Evolutionary conservation across 2,888 invertebrate species (phyloP), one percentile per base, ranked within the genome.

Genomic region (Eilema sororculum): DNA sequence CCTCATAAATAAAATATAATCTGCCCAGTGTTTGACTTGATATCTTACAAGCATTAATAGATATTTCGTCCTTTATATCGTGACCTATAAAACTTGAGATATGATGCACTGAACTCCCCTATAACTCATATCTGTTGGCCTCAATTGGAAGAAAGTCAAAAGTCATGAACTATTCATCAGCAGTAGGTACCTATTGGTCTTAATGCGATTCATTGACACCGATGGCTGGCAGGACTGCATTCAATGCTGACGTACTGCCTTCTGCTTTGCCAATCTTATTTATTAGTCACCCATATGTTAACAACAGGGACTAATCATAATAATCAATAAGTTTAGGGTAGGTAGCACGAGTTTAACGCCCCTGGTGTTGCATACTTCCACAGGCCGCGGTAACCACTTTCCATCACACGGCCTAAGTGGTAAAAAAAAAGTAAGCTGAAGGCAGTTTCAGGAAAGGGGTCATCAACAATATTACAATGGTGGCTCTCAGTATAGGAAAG

Each of bases 141-240:
- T 63, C 67, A 72, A 69, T 72, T 68, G 58, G 20, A 65, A 46
- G 65, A 65, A 61, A 68, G 68, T 72, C 72, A 72, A 61, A 72
- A 33, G 68, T 66, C 72, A 69, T 12, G 72, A 63, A 63, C 68
- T 63, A 63, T 58, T 66, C 62, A 72, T 65, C 25, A 56, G 30
- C 22, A 57, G 59, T 72, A 37, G 12, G 12, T 16, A 41, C 13
- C 13, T 41, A 72, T 63, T 69, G 33, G 28, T 69, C 25, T 59
- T 33, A 72, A 65, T 63, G 57, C 22, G 59, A 59, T 63, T 65
- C 46, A 58, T 64, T 69, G 63, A 66, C 28, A 37, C 16, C 24
- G 41, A 22, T 57, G 28, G 22, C 52, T 37, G 65, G 37, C 65
- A 52, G 4, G 12, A 30, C 46, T 22, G 25, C 46, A 64, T 46